phyloP scores from a whole-genome alignment of 2,113 vertebrate genomes.

The Tichodroma muraria region DNA sequence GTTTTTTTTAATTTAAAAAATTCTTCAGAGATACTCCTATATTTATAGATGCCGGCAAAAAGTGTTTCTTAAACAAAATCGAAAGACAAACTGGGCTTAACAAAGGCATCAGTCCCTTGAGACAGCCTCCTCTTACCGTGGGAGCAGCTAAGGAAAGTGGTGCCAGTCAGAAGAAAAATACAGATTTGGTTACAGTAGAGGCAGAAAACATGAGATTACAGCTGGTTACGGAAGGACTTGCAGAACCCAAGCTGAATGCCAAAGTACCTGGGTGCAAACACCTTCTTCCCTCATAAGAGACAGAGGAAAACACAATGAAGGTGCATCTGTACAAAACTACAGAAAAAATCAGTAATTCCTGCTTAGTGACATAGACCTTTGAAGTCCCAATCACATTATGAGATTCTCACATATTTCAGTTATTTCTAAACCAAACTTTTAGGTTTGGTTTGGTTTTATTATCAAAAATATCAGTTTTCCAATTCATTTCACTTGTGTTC shows the following conservation, averaged over 20 bases:
- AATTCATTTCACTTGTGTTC: background rate
- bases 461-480: background rate
- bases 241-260: background rate
- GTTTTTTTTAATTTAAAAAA: background rate
- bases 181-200: background rate
- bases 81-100: background rate
- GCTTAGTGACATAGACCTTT: background rate
- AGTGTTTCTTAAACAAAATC: background rate
- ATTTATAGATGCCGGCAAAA: background rate
- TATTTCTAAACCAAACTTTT: background rate
- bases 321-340: background rate
- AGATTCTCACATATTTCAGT: background rate
- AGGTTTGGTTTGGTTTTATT: too few species aligned
- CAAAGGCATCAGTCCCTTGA: background rate
- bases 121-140: background rate
- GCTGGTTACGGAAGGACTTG: background rate
- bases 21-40: background rate
- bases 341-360: background rate
- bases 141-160: background rate
- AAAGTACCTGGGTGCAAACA: background rate
- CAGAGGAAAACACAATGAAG: background rate
- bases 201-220: background rate
- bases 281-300: background rate
- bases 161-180: background rate
- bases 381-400: background rate